Conservation (phyloP, 2,888 invertebrate species). For the Dryococelus australis region DNA sequence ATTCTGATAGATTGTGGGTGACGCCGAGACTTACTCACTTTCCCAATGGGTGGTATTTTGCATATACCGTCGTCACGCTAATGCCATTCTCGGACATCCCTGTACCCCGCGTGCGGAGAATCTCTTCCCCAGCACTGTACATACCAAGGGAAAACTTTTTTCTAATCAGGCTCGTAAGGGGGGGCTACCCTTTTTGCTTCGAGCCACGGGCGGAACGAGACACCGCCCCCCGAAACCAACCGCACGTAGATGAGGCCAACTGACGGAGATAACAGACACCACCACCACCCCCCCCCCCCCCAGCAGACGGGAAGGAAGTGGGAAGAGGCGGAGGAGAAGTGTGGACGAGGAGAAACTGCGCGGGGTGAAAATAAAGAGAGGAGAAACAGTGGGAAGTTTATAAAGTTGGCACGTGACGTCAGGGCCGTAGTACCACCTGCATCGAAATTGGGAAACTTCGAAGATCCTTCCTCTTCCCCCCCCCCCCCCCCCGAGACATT, state of each 20-base stretch:
- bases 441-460: conserved; percentile 26
- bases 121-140: background rate
- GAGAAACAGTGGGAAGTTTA: conserved; percentile 22
- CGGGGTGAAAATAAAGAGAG: background rate
- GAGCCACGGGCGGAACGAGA: background rate
- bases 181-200: background rate
- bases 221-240: background rate
- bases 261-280: background rate
- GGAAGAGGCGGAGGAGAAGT: background rate
- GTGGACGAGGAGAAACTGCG: background rate
- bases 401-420: conserved; percentile 29
- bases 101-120: background rate
- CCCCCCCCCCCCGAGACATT: background rate
- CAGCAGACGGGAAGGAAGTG: conserved; percentile 11
- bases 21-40: too few relatives aligned
- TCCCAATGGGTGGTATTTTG: too few relatives aligned
- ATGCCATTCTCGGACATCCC: background rate
- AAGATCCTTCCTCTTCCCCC: too few relatives aligned
- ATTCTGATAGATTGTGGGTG: too few relatives aligned
- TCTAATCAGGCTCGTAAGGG: background rate
- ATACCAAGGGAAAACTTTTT: background rate
- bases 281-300: too few relatives aligned
- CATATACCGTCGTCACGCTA: too few relatives aligned
- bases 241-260: background rate
- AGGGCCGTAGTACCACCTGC: conserved; percentile 3